These are phyloP conservation scores for Cremastinae sp. DNA, from an alignment of 2,888 invertebrate species.

Conservation along the genomic window DNA sequence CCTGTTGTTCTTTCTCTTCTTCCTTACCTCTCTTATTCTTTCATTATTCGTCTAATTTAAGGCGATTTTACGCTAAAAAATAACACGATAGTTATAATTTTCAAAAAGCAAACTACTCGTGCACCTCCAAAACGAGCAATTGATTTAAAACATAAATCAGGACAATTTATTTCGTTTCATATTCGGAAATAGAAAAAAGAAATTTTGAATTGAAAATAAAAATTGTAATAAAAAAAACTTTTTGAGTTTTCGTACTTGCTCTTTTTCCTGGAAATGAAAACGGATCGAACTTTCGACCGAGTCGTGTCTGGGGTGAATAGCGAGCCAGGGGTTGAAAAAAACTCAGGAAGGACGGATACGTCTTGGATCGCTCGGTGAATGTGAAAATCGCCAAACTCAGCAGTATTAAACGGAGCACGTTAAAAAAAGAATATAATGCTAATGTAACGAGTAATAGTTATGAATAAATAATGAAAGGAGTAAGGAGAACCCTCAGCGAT, in stretches of 20 bases:
- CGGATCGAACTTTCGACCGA: not conserved
- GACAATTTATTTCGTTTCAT: too few relatives aligned
- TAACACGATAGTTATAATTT: not conserved
- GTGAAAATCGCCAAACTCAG: conserved; percentile 69
- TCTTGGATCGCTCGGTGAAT: conserved; percentile 45
- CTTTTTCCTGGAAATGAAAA: conserved; percentile 20
- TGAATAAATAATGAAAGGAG: conserved; percentile 2
- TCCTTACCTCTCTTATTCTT: conserved; percentile 37
- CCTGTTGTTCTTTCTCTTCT: conserved; percentile 41
- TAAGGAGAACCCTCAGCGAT: conserved; percentile 67
- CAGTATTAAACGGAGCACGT: conserved; percentile 68
- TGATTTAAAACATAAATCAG: too few relatives aligned
- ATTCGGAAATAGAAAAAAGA: too few relatives aligned
- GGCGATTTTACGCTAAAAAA: too few relatives aligned
- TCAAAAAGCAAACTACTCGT: too few relatives aligned
- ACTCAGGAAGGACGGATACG: conserved; percentile 2
- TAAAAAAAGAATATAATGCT: conserved; percentile 19
- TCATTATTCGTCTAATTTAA: conserved; percentile 34
- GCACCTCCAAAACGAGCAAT: too few relatives aligned
- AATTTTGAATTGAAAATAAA: too few relatives aligned
- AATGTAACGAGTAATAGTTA: conserved; percentile 6
- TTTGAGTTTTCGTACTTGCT: not conserved
- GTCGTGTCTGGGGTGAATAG: conserved; percentile 35
- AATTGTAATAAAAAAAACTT: too few relatives aligned
- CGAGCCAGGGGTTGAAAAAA: not conserved